These are phyloP conservation scores for Crypturellus undulatus DNA, from an alignment of 2,113 vertebrate genomes.

Conservation along the genomic window DNA sequence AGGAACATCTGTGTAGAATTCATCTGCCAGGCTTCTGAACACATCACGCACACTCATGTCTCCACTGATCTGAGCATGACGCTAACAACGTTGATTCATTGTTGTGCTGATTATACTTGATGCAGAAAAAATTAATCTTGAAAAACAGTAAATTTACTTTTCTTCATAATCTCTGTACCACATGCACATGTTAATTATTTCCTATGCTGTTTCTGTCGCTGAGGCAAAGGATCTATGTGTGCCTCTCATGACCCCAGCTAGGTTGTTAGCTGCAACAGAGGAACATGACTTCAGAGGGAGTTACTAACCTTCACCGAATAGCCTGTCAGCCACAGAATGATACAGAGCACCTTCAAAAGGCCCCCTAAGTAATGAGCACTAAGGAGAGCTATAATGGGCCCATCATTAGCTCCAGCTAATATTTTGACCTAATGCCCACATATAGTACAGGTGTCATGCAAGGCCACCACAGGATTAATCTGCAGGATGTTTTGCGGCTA, in stretches of 20 bases:
- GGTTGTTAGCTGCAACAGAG: conserved; percentile 27
- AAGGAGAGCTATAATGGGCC: conserved; percentile 57
- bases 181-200: conserved; percentile 71
- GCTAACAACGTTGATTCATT: conserved; percentile 39
- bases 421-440: conserved; percentile 66
- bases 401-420: conserved; percentile 67
- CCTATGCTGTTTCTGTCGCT: conserved; percentile 47
- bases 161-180: conserved; percentile 32
- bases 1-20: conserved; percentile 24
- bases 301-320: conserved; percentile 56
- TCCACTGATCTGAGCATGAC: background rate
- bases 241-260: conserved; percentile 53
- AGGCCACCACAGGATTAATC: conserved; percentile 58
- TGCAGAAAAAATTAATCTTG: conserved; percentile 19
- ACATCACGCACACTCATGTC: background rate
- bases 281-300: conserved; percentile 64
- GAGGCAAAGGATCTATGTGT: conserved; percentile 65
- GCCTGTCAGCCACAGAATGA: conserved; percentile 68
- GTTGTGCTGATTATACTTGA: conserved; percentile 1
- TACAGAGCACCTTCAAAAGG: conserved; percentile 72
- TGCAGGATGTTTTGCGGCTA: conserved; percentile 10
- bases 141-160: conserved; percentile 62
- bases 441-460: conserved; percentile 50
- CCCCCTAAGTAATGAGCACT: conserved; percentile 62
- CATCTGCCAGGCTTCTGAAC: background rate